phyloP scores from a whole-genome alignment of 2,797 vertebrate genomes.

The Carduelis carduelis region DNA sequence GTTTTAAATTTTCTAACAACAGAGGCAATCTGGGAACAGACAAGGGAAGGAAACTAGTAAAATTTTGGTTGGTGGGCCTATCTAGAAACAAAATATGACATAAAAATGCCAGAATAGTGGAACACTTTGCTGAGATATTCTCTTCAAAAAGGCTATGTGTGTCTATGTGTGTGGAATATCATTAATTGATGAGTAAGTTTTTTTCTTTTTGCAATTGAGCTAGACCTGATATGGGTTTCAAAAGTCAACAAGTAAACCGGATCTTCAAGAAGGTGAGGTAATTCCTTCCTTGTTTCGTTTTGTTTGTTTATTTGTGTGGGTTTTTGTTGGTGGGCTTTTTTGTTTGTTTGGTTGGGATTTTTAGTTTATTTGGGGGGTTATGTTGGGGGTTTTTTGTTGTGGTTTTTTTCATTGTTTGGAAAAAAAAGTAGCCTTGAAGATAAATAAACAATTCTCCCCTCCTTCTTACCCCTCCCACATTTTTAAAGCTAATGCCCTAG shows the following conservation, averaged over 20 bases:
- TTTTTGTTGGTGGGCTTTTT: too few species aligned
- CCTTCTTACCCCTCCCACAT: fast-evolving
- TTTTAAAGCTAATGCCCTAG: neutral
- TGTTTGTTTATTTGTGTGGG: fast-evolving
- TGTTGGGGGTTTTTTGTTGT: neutral
- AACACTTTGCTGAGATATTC: neutral
- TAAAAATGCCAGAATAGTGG: neutral
- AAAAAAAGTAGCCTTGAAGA: neutral
- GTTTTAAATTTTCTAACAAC: neutral
- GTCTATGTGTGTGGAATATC: neutral
- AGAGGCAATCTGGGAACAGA: neutral
- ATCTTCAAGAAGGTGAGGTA: neutral
- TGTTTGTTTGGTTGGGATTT: fast-evolving
- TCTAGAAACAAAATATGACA: neutral
- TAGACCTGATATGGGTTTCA: neutral
- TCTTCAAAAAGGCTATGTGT: neutral
- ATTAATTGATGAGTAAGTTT: neutral
- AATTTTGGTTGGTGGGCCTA: fast-evolving
- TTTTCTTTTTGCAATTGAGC: neutral
- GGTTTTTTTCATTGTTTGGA: neutral
- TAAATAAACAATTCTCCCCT: neutral
- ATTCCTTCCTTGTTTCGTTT: neutral
- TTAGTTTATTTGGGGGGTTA: neutral
- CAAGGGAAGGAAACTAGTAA: neutral
- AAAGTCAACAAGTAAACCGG: neutral